Base-by-base conservation (phyloP, 1,140 invertebrate genomes). In the Chironomus tepperi region DNA sequence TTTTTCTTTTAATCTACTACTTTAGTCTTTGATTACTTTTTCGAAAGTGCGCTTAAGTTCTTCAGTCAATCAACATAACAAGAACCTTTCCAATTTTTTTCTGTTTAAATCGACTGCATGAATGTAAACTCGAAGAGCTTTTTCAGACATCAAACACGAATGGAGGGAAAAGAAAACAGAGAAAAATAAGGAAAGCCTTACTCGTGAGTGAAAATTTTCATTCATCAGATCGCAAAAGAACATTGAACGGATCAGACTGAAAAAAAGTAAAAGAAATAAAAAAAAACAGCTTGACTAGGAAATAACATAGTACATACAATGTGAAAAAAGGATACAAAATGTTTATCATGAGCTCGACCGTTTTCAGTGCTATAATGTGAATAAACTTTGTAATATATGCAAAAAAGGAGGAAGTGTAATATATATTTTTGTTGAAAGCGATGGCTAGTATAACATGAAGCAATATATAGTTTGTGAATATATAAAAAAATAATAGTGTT, bases 161-260 rank as follows among this genome's bases (percentile, higher is more conserved):
- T 5, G 47, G n/a, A n/a, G n/a, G 47, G 12, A 57, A 57, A 57
- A 12, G 47, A n/a, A 57, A 57, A 15, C 8, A 15, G 47, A 57
- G 12, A 5, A 57, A 12, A 57, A 57, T 15, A n/a, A n/a, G 15
- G n/a, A 57, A 57, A 12, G 47, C 12, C 47, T 57, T n/a, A 15
- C 47, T 57, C n/a, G 47, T 15, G 12, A 15, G n/a, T n/a, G 12
- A 57, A 15, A 47, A n/a, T 57, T 57, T 57, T 57, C 47, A 57
- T 57, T 70, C 10, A 6, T 70, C 65, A 70, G 65, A 70, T 70
- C n/a, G 65, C 18, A 3, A 70, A 70, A 70, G 65, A 70, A 70
- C 65, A 9, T 70, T 70, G 65, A 70, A 70, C n/a, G 65, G 6
- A 21, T 21, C 19, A 21, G 65, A 70, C 65, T 70, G 18, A 21